Evolutionary conservation across 2,797 vertebrate genomes (phyloP), one percentile per base, ranked within the genome.

Genomic region (Bothrops alternatus): DNA sequence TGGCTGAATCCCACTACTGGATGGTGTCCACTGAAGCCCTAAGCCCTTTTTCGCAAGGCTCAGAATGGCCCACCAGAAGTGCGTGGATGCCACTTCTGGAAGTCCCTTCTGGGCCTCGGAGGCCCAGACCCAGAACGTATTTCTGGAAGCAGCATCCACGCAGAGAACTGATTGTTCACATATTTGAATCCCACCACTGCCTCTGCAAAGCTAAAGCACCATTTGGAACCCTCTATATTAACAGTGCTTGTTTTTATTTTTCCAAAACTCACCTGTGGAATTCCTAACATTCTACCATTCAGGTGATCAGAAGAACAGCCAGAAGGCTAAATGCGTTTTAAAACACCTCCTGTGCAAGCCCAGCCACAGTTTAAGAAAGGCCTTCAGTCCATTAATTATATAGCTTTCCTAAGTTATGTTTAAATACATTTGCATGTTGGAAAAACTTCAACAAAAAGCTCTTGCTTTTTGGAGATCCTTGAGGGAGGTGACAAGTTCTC

Each of bases 341-440:
- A 91, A 88, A 11, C 47, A 73, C 4, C 53, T 7, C 37, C 53
- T 58, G 16, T 58, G 13, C 13, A 63, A 28, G 25, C 32, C 32
- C 47, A 61, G 5, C 14, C 16, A 53, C 2, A 50, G 26, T 1
- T 32, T 58, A 23, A 50, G 28, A 91, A 65, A 63, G 47, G n/a
- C 11, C 47, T 37, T 86, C 20, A 42, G n/a, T 3, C 57, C 61
- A 87, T 65, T 65, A 87, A 91, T 63, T 23, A 65, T 26, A 20
- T 53, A n/a, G 47, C 60, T 91, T 91, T 91, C 12, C 82, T 86
- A n/a, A 86, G 20, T 85, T 61, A 86, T 86, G 61, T 86, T 63
- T 91, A 63, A 47, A 91, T 55, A 86, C 20, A 86, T 86, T 55
- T 91, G 47, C 20, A 65, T 56, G 32, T 50, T 91, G 58, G 18